These are phyloP conservation scores for Hiodon tergisus DNA, from an alignment of 2,113 vertebrate species.

Conservation along the genomic window DNA sequence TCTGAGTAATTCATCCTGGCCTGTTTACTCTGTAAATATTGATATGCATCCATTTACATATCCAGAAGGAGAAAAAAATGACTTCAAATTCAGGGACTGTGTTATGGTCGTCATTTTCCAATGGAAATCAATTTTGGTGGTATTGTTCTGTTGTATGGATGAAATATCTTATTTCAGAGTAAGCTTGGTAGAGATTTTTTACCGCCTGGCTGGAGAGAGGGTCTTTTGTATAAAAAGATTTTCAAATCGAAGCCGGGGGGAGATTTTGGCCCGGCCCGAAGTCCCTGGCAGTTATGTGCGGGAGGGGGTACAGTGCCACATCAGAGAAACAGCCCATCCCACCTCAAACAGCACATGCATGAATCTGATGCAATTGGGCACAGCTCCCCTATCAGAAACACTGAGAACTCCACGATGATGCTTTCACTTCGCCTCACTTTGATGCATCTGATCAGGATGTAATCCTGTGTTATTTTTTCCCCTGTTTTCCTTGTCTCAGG, in stretches of 20 bases:
- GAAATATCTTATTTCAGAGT: conserved; percentile 16
- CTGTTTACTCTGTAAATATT: conserved; percentile 25
- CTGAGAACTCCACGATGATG: too few species aligned
- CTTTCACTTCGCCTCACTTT: too few species aligned
- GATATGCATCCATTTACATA: conserved; percentile 13
- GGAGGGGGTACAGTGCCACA: too few species aligned
- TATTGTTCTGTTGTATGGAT: conserved; percentile 16
- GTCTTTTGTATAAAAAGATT: conserved; percentile 1
- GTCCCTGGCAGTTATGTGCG: too few species aligned
- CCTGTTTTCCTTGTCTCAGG: too few species aligned
- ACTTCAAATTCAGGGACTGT: conserved; percentile 18
- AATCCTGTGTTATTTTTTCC: too few species aligned
- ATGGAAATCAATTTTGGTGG: conserved; percentile 15
- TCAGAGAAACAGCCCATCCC: too few species aligned
- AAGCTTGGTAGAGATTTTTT: conserved; percentile 11
- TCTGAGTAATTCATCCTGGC: conserved; percentile 4
- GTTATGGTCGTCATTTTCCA: conserved; percentile 9
- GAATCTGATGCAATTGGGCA: too few species aligned
- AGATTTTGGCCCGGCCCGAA: not conserved
- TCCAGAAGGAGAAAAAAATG: not conserved
- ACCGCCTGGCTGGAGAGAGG: conserved; percentile 3
- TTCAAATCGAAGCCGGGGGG: not conserved
- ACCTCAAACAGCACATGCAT: too few species aligned
- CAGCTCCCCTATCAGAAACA: too few species aligned
- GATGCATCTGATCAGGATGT: too few species aligned